Evolutionary conservation across 2,113 vertebrate species (phyloP), one percentile per base, ranked within the genome.

Genomic region (Elachura formosa): DNA sequence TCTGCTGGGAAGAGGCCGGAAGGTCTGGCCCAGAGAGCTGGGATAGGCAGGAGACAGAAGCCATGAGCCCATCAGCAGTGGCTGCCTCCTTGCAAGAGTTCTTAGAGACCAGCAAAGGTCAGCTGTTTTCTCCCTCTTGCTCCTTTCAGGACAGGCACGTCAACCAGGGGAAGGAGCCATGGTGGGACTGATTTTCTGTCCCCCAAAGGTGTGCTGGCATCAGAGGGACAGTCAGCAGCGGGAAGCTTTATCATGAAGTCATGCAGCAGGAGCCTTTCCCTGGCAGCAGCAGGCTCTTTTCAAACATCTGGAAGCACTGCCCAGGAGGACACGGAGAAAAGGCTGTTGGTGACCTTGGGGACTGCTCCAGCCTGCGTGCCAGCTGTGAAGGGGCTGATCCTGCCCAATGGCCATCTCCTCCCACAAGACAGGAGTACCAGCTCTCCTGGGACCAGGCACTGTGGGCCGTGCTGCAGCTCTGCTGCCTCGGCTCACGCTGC

Each of bases 191-290:
- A 26, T 46, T 69, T 85, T 87, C 78, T 49, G 19, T 36, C 46
- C 45, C 63, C 19, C 15, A 93, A 36, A 76, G 34, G 28, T 0
- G 0, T 54, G 26, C n/a, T 45, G 76, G 79, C 21, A 34, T 90
- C 86, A 89, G 89, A 96, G 95, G 93, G 83, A 88, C 72, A 89
- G 67, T 25, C 82, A 91, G 43, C 46, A 74, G 52, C 46, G 52
- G 36, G 67, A 78, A 83, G 61, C 90, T 94, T 96, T 71, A 93
- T 71, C 68, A 67, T 46, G 92, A 96, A 97, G 93, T 93, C 94
- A 64, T 16, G 67, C 74, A 86, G 67, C 8, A 6, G 64, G 83
- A 94, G 56, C 73, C 62, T 54, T 56, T 52, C 56, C 29, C 74
- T 49, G 69, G 81, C 91, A 94, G 94, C 89, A 96, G 91, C 89